Percentiles rank a stretch among this genome's conserved stretches.
Conservation (phyloP, 2,113 vertebrate genomes). For the Leucosticte australis region DNA sequence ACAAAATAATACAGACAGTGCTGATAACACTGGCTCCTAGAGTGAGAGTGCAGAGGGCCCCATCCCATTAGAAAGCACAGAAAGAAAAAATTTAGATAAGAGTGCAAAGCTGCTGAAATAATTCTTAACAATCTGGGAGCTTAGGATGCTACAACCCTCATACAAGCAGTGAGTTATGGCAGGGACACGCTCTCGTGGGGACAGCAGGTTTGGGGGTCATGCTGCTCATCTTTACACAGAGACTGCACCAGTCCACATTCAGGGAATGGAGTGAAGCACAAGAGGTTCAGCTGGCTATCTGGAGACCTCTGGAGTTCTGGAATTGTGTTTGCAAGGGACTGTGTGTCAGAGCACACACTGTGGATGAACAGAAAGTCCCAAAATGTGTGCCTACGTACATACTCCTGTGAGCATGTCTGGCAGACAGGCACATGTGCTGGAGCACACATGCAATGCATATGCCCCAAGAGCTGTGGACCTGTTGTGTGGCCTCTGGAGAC, state of each 20-base stretch:
- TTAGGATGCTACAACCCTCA: not conserved
- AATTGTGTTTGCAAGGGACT: not conserved
- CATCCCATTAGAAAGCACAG: not conserved
- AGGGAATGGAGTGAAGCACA: not conserved
- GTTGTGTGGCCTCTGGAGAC: not conserved
- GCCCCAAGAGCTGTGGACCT: not conserved
- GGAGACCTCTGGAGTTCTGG: not conserved
- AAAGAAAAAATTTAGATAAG: not conserved
- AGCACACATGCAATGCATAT: not conserved
- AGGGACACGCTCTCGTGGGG: not conserved
- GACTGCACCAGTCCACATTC: not conserved
- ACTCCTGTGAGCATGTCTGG: not conserved
- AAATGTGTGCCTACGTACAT: fast-evolving
- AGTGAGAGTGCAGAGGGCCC: not conserved
- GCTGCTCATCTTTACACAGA: fast-evolving
- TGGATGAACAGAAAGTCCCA: not conserved
- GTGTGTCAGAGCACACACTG: not conserved
- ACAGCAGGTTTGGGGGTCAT: not conserved
- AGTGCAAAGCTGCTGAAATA: not conserved
- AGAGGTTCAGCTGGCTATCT: not conserved
- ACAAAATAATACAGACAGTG: not conserved
- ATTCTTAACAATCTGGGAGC: not conserved
- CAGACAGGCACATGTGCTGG: not conserved
- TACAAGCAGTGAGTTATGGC: fast-evolving
- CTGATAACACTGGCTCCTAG: not conserved